phyloP scores from a whole-genome alignment of 2,797 vertebrate genomes.

The Sebastes vulpes region DNA sequence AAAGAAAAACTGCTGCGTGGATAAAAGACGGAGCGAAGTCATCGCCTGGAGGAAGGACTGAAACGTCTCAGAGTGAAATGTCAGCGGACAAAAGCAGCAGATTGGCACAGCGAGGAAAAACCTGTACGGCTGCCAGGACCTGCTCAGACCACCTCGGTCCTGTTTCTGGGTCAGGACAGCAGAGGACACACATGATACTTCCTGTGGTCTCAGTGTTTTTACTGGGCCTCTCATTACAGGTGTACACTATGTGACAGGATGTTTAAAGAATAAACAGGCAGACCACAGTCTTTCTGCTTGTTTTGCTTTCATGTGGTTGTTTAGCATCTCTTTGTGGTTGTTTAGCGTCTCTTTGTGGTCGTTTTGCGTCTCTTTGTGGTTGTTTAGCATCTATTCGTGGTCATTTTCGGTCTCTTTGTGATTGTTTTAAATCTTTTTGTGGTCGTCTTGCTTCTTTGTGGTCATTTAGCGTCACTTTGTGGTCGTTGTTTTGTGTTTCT shows the following conservation, averaged over 20 bases:
- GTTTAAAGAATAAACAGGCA: neutral
- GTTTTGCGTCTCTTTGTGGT: too few species aligned
- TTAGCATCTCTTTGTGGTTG: too few species aligned
- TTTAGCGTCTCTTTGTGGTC: too few species aligned
- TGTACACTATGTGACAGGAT: neutral
- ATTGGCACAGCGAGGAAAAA: constrained; percentile 13
- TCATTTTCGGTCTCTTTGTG: too few species aligned
- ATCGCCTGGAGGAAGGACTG: constrained; percentile 27
- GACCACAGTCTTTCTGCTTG: neutral
- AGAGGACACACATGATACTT: neutral
- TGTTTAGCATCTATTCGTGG: too few species aligned
- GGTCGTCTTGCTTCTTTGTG: too few species aligned
- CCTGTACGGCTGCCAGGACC: neutral
- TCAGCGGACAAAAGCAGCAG: constrained; percentile 31
- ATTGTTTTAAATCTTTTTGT: too few species aligned
- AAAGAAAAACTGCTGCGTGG: constrained; percentile 22
- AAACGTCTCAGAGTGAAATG: constrained; percentile 27
- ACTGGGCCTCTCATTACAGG: neutral
- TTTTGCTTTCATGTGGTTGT: neutral
- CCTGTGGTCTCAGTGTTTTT: neutral
- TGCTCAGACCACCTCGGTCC: neutral
- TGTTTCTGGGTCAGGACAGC: constrained; percentile 17
- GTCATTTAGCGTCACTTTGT: too few species aligned
- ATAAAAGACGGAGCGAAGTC: constrained; percentile 23
- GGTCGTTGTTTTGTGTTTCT: too few species aligned